phyloP scores from a whole-genome alignment of 1,140 invertebrate genomes.

The Popillia japonica region DNA sequence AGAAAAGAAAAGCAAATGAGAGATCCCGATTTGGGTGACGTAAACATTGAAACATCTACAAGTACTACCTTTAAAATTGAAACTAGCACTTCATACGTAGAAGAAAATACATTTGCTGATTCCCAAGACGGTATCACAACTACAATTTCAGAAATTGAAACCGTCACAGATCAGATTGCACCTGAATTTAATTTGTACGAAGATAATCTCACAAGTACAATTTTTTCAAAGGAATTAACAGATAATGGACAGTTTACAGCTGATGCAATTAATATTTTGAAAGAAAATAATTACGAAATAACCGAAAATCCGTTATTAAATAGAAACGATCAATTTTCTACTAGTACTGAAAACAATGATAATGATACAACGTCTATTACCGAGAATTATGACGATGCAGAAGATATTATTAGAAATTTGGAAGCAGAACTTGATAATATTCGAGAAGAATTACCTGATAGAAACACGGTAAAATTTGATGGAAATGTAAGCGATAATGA shows the following conservation, averaged over 20 bases:
- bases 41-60: not conserved
- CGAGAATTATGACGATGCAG: too few relatives aligned
- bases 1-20: not conserved
- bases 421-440: too few relatives aligned
- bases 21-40: not conserved
- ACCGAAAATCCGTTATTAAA: constrained; percentile 8
- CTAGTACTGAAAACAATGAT: not conserved
- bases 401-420: too few relatives aligned
- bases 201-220: constrained; percentile 5
- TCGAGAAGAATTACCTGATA: too few relatives aligned
- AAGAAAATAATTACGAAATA: not conserved
- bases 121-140: not conserved
- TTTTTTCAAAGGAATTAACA: constrained; percentile 3
- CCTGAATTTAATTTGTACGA: not conserved
- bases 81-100: not conserved
- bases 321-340: not conserved
- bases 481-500: too few relatives aligned
- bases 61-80: not conserved
- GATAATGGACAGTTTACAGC: constrained; percentile 27
- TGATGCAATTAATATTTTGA: constrained; percentile 10
- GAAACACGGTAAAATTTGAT: too few relatives aligned
- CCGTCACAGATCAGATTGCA: not conserved
- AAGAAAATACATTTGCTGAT: not conserved
- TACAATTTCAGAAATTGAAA: not conserved
- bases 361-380: too few relatives aligned